Base-by-base conservation (phyloP, 1,140 invertebrate species). In the Dufourea novaeangliae region DNA sequence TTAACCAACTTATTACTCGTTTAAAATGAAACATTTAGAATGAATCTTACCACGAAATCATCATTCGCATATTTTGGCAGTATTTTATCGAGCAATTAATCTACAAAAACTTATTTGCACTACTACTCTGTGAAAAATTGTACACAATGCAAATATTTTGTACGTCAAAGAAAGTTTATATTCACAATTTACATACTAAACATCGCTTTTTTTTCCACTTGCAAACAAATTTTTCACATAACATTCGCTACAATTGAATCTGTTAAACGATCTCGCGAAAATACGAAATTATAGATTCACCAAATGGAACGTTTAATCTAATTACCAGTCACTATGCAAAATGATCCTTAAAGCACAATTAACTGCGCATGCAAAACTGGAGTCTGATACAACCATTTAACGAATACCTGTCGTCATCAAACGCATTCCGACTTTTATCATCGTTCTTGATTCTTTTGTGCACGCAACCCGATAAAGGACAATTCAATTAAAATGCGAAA, bases 401-500 rank as follows among this genome's bases (percentile, higher is more conserved):
- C 27, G 54, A 57, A 20, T 20, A 32, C 1, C 32, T 11, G 20
- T 17, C 44, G 32, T 44, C n/a, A 25, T 41, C n/a, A 39, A 71
- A 46, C 37, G 27, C 8, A 2, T 20, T 14, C 59, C 6, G 22
- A 5, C 27, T 37, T 17, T 11, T 50, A 6, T 1, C 17, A 0
- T 32, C 10, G 2, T 20, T 6, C n/a, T 8, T 11, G 17, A 20
- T 10, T 25, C 46, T 73, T 73, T n/a, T 73, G 61, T 54, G 20
- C 61, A 14, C 22, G 25, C 4, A 34, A 54, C 2, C 46, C 64
- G 63, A 68, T 67, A 75, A 68, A 67, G 50, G 41, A 67, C 64
- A 64, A 68, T 75, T 75, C 69, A 73, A 73, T 78, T 77, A 68
- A 77, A 77, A 77, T 61, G 34, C 46, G 76, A 73, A 78, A 78